These are phyloP conservation scores for Drosophila paramelanica DNA, from an alignment of 2,888 invertebrate genomes.

Conservation along the genomic window DNA sequence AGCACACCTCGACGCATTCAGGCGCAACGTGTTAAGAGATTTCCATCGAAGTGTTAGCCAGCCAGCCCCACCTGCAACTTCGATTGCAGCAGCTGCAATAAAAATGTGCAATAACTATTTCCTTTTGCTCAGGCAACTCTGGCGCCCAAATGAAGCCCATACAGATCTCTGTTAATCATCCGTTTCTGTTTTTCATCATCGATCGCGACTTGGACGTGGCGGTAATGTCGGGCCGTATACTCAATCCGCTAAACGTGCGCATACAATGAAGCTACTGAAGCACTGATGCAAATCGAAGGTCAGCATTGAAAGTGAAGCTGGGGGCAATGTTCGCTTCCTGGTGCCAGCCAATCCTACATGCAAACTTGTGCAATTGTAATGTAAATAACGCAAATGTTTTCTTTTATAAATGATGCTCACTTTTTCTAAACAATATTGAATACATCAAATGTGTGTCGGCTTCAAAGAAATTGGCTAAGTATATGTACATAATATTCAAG, in stretches of 20 bases:
- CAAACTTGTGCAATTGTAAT: slow-evolving; percentile 35
- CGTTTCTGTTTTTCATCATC: slow-evolving; percentile 94
- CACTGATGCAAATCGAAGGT: slow-evolving; percentile 66
- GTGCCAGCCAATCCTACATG: slow-evolving; percentile 34
- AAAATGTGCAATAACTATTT: slow-evolving; percentile 64
- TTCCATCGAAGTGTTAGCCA: slow-evolving; percentile 49
- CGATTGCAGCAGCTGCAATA: slow-evolving; percentile 33
- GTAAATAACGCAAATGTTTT: slow-evolving; percentile 52
- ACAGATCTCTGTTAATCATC: slow-evolving; percentile 91
- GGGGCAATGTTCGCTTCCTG: slow-evolving; percentile 45
- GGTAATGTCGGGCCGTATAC: slow-evolving; percentile 92
- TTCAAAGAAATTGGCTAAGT: background rate
- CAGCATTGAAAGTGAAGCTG: slow-evolving; percentile 69
- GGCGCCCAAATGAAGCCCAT: slow-evolving; percentile 86
- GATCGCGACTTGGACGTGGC: slow-evolving; percentile 92
- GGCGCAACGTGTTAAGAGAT: slow-evolving; percentile 57
- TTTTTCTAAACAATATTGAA: slow-evolving; percentile 31
- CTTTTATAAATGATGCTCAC: slow-evolving; percentile 52
- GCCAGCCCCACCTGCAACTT: slow-evolving; percentile 56
- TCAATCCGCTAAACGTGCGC: slow-evolving; percentile 92
- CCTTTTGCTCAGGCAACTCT: slow-evolving; percentile 80
- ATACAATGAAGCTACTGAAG: slow-evolving; percentile 87
- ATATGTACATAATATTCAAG: background rate
- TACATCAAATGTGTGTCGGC: slow-evolving; percentile 6
- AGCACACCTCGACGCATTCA: slow-evolving; percentile 71